A percentile compares a stretch with the other conserved stretches of the same genome.
phyloP scores from a whole-genome alignment of 2,888 invertebrate species.

The Chymomyza caudatula region DNA sequence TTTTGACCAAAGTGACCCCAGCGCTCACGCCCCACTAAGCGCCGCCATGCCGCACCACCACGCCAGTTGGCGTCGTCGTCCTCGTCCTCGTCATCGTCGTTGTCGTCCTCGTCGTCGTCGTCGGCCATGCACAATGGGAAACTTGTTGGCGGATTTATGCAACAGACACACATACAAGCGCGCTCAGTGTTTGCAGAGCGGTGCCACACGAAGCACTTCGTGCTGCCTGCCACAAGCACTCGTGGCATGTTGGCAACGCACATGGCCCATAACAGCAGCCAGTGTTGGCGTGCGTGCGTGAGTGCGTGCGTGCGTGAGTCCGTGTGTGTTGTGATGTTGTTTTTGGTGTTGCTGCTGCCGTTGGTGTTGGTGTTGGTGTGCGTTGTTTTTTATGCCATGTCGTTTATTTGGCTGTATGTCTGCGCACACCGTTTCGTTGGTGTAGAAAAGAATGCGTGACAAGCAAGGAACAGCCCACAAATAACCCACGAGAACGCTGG shows the following conservation, averaged over 20 bases:
- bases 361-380: slow-evolving; percentile 24
- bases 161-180: slow-evolving; percentile 38
- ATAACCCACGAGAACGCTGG: not conserved
- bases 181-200: not conserved
- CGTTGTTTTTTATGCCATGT: slow-evolving; percentile 44
- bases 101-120: not conserved
- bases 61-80: not conserved
- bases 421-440: slow-evolving; percentile 57
- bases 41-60: not conserved
- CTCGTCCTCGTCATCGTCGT: not conserved
- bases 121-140: slow-evolving; percentile 67
- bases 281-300: slow-evolving; percentile 2
- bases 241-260: slow-evolving; percentile 49
- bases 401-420: slow-evolving; percentile 59
- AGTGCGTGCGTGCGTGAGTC: slow-evolving; percentile 7
- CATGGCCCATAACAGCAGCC: slow-evolving; percentile 48
- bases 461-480: not conserved
- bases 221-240: slow-evolving; percentile 10
- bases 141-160: slow-evolving; percentile 72
- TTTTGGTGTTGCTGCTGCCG: slow-evolving; percentile 1
- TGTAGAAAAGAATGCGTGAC: slow-evolving; percentile 12
- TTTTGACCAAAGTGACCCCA: not conserved
- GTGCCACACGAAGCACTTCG: slow-evolving; percentile 15
- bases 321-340: slow-evolving; percentile 20
- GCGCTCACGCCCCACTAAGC: not conserved